Base-by-base conservation (phyloP, 2,797 vertebrate species). In the Thaleichthys pacificus region DNA sequence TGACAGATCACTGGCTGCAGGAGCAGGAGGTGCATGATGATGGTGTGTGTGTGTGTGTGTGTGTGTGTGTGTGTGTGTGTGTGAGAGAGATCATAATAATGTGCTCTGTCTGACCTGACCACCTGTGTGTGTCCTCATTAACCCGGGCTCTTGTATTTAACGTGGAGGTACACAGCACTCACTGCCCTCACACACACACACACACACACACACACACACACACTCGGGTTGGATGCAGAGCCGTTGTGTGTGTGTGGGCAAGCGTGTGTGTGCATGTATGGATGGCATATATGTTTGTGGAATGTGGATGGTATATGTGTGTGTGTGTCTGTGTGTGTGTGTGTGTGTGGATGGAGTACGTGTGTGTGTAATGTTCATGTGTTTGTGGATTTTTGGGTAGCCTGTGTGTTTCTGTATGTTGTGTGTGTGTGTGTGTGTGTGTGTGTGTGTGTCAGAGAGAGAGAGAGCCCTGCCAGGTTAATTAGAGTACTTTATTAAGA, bases 401-500 rank as follows among this genome's bases (percentile, higher is more conserved):
- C 54, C 17, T 68, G 74, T 51, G 71, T 71, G 65, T 26, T n/a
- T 32, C 5, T 19, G 42, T 58, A n/a, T 54, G 57, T 68, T 74
- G 67, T 61, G 56, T 51, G 32, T 32, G 32, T 32, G 67, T 61
- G 56, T 74, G 67, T 61, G 56, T 74, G 67, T 61, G 56, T 74
- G 67, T 61, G 56, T 74, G 67, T 61, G 56, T 51, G 32, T 32
- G 32, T 32, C 32, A 32, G 32, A 32, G 32, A 32, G 32, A 32
- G 32, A 26, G 12, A 72, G 22, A 30, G 22, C 19, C 28, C 62
- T 58, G 72, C 63, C 21, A 49, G 47, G 58, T 56, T 65, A 78
- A 74, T 75, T 73, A 4, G 69, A 72, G 82, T 14, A 79, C 78
- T 85, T 82, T 69, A 87, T 89, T 85, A 87, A 81, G 75, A 66